A percentile compares a stretch with the other conserved stretches of the same genome.
Conservation (phyloP, 2,888 invertebrate species). For the Petrophora chlorosata region DNA sequence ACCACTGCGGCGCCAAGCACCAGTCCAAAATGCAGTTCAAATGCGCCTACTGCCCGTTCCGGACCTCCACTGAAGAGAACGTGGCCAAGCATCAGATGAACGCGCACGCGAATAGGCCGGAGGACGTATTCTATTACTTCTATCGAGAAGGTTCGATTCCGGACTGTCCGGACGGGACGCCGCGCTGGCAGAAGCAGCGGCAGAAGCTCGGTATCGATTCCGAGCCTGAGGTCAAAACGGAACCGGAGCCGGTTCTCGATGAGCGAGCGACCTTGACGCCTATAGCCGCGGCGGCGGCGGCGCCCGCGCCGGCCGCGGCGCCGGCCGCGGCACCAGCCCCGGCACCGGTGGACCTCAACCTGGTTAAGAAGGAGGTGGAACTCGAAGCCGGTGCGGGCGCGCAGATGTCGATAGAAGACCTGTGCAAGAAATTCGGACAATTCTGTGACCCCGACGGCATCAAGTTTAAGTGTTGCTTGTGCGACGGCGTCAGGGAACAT, state of each 20-base stretch:
- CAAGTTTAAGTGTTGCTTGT: slow-evolving; percentile 85
- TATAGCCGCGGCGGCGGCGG: slow-evolving; percentile 31
- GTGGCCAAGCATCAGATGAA: slow-evolving; percentile 85
- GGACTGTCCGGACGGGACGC: slow-evolving; percentile 57
- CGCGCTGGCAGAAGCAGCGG: slow-evolving; percentile 66
- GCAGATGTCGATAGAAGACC: slow-evolving; percentile 51
- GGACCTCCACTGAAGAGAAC: slow-evolving; percentile 77
- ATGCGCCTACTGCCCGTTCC: slow-evolving; percentile 87
- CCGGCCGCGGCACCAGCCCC: slow-evolving; percentile 34
- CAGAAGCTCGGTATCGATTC: slow-evolving; percentile 41
- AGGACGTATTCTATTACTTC: slow-evolving; percentile 79
- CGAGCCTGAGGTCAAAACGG: slow-evolving; percentile 55
- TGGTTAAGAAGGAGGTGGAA: slow-evolving; percentile 67
- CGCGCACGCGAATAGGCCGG: slow-evolving; percentile 77
- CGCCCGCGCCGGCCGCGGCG: too few relatives aligned
- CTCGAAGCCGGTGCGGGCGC: slow-evolving; percentile 24
- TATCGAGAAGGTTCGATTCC: slow-evolving; percentile 73
- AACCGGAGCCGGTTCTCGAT: slow-evolving; percentile 28
- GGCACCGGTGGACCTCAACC: slow-evolving; percentile 52
- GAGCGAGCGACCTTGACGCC: slow-evolving; percentile 16
- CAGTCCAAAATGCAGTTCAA: slow-evolving; percentile 87
- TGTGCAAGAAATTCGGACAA: slow-evolving; percentile 59
- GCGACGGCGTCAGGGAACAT: slow-evolving; percentile 82
- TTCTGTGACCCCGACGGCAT: slow-evolving; percentile 80
- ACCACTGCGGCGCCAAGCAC: slow-evolving; percentile 85